Conservation (phyloP, 2,888 invertebrate genomes). For the Callosobruchus maculatus region DNA sequence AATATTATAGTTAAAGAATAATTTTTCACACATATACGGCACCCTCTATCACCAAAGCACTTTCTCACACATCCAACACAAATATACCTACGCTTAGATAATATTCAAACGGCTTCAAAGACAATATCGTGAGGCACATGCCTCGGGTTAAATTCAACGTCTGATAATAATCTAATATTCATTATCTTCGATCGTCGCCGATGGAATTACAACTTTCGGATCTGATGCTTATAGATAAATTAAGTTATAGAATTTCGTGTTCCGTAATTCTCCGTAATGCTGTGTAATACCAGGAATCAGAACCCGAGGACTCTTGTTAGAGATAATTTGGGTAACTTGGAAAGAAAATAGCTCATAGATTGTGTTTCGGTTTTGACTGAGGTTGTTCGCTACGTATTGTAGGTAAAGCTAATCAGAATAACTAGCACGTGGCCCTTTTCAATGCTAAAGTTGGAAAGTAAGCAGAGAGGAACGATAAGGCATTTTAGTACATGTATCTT, state of each 20-base stretch:
- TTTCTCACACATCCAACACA: background rate
- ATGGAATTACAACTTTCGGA: background rate
- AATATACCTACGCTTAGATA: background rate
- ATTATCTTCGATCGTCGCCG: background rate
- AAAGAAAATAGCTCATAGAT: too few relatives aligned
- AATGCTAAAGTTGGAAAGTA: too few relatives aligned
- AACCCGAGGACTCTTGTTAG: background rate
- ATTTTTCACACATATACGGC: too few relatives aligned
- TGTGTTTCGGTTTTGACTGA: background rate
- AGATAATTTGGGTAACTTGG: background rate
- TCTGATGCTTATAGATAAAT: background rate
- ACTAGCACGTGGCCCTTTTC: too few relatives aligned
- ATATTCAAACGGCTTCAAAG: background rate
- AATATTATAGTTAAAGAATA: too few relatives aligned
- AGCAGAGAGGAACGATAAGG: too few relatives aligned
- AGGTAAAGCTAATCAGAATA: too few relatives aligned
- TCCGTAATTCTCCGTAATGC: background rate
- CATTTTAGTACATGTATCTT: too few relatives aligned
- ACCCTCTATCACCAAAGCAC: too few relatives aligned
- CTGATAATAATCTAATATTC: background rate
- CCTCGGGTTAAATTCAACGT: background rate
- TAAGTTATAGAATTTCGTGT: background rate
- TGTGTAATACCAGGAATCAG: background rate
- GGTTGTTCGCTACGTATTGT: too few relatives aligned
- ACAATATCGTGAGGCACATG: background rate